Evolutionary conservation across 1,140 invertebrate genomes (phyloP).

Genomic region (Drosophila nannoptera): DNA sequence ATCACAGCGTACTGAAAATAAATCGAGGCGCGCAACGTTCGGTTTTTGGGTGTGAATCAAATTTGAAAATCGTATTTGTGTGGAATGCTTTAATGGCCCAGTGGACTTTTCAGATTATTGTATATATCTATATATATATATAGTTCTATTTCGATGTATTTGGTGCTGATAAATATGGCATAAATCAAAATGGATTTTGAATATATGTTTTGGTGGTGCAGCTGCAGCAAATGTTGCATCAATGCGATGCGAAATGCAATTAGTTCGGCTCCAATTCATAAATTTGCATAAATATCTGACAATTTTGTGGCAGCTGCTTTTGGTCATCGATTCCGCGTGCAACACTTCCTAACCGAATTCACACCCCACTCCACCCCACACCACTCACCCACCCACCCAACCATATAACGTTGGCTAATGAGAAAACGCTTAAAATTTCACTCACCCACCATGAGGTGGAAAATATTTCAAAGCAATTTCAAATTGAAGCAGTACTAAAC

Average conservation of each 20-base stretch:
- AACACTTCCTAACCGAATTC: background rate
- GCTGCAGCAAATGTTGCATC: slow-evolving; percentile 48
- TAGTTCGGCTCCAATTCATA: slow-evolving; percentile 72
- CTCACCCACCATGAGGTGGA: slow-evolving; percentile 20
- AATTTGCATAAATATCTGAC: slow-evolving; percentile 49
- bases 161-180: slow-evolving; percentile 55
- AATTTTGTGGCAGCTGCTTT: slow-evolving; percentile 55
- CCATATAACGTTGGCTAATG: slow-evolving; percentile 17
- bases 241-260: slow-evolving; percentile 60
- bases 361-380: too few relatives aligned
- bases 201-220: slow-evolving; percentile 25
- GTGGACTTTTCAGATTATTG: background rate
- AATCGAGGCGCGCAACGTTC: background rate
- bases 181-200: slow-evolving; percentile 52
- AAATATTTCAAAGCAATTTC: slow-evolving; percentile 15
- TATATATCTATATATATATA: background rate
- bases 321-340: slow-evolving; percentile 4
- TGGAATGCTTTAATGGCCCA: slow-evolving; percentile 39
- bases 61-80: slow-evolving; percentile 35
- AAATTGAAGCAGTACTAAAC: slow-evolving; percentile 38
- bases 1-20: background rate
- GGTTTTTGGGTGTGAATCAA: slow-evolving; percentile 26
- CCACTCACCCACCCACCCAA: background rate
- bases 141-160: slow-evolving; percentile 9
- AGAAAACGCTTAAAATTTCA: slow-evolving; percentile 37